These are phyloP conservation scores for Triplophysa bombifrons DNA, from an alignment of 2,797 vertebrate species.

Conservation along the genomic window DNA sequence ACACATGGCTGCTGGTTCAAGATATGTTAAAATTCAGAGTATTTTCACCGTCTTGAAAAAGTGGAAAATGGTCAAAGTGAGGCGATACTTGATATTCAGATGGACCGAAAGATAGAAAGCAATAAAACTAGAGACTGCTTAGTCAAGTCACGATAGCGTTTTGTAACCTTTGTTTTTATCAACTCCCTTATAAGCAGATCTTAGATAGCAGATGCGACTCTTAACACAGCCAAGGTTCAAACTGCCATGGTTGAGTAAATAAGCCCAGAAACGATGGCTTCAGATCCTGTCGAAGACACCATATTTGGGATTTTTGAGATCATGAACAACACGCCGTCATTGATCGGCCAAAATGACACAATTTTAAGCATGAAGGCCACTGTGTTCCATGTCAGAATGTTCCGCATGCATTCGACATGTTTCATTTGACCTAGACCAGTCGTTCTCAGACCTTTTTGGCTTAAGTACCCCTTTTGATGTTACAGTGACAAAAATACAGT, in stretches of 20 bases:
- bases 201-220: slow-evolving; percentile 67
- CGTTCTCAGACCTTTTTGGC: no score
- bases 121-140: slow-evolving; percentile 59
- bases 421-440: background rate
- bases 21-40: no score
- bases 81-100: background rate
- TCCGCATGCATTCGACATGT: background rate
- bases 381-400: slow-evolving; percentile 48
- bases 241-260: slow-evolving; percentile 70
- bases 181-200: slow-evolving; percentile 60
- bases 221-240: slow-evolving; percentile 77
- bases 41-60: no score
- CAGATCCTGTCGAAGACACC: slow-evolving; percentile 65
- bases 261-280: slow-evolving; percentile 52
- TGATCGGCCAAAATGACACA: slow-evolving; percentile 45
- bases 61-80: no score
- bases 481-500: no score
- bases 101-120: slow-evolving; percentile 1
- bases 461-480: no score
- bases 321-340: slow-evolving; percentile 43
- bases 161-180: slow-evolving; percentile 60
- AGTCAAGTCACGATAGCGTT: slow-evolving; percentile 49
- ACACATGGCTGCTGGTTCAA: no score
- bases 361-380: slow-evolving; percentile 42
- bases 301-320: slow-evolving; percentile 75